Evolutionary conservation across 1,140 invertebrate species (phyloP).

Genomic region (Neodiprion virginianus): DNA sequence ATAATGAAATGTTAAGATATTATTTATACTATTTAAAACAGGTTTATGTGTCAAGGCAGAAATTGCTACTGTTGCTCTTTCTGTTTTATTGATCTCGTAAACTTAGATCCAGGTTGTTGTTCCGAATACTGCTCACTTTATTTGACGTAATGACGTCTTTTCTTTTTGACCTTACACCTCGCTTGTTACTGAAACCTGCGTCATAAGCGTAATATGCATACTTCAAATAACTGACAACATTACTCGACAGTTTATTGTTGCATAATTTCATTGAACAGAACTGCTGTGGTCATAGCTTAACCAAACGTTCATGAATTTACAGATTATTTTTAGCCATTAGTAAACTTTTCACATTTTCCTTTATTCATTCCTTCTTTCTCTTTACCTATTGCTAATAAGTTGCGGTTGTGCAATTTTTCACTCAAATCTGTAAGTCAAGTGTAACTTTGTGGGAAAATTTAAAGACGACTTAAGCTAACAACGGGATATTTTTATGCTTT

Average conservation of each 20-base stretch:
- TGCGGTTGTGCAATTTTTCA: not conserved
- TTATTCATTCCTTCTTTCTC: no score
- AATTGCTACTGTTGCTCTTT: not conserved
- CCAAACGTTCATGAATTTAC: no score
- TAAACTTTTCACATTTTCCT: no score
- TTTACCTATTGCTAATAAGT: no score
- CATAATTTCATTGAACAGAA: no score
- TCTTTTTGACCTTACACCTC: not conserved
- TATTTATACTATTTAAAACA: not conserved
- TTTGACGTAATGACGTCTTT: not conserved
- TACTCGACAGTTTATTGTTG: no score
- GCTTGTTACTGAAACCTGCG: not conserved
- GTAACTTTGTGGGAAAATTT: no score
- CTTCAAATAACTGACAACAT: no score
- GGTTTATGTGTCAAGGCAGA: not conserved
- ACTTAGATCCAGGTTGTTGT: no score
- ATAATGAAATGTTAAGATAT: not conserved
- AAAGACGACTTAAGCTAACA: constrained; percentile 3
- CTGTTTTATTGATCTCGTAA: not conserved
- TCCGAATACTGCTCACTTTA: not conserved
- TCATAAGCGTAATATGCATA: no score
- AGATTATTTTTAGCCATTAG: no score
- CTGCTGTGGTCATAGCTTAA: no score
- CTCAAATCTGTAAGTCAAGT: not conserved
- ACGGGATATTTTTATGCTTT: constrained; percentile 19